Percentiles rank a stretch among this genome's conserved stretches.
These are phyloP conservation scores for Dasyornis broadbenti DNA, from an alignment of 2,113 vertebrate genomes.

Conservation along the genomic window DNA sequence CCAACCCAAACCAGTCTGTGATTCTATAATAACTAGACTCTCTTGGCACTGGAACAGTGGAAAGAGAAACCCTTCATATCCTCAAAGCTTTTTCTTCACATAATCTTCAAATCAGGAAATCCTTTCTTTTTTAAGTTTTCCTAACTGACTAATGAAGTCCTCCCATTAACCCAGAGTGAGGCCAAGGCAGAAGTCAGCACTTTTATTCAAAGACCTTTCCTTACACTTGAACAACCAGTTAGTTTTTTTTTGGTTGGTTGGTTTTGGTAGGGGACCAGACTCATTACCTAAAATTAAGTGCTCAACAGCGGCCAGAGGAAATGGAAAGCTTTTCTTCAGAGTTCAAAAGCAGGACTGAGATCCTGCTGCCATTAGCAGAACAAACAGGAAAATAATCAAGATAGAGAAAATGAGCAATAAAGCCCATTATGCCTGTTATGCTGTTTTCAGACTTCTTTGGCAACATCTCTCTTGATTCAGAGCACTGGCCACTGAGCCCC, in stretches of 20 bases:
- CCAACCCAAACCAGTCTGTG: background rate
- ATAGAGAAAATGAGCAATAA: background rate
- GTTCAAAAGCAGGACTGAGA: background rate
- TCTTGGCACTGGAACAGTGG: background rate
- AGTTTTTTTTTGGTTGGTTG: background rate
- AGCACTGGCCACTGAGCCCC: background rate
- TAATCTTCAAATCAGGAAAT: background rate
- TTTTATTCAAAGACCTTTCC: background rate
- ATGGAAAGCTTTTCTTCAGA: background rate
- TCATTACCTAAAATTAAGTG: background rate
- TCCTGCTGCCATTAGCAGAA: background rate
- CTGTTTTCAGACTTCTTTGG: background rate
- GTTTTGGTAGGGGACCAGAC: background rate
- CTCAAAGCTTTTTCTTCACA: background rate
- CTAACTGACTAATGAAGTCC: background rate
- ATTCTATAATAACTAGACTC: background rate
- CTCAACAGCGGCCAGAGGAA: background rate
- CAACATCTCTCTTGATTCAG: background rate
- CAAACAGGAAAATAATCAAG: background rate
- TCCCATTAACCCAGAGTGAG: background rate
- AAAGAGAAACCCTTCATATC: background rate
- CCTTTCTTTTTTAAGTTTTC: background rate
- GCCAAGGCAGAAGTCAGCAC: background rate
- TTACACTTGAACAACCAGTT: background rate
- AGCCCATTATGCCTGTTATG: rapidly evolving